Conservation (phyloP, 2,797 vertebrate species). For the Sebastes itinus region DNA sequence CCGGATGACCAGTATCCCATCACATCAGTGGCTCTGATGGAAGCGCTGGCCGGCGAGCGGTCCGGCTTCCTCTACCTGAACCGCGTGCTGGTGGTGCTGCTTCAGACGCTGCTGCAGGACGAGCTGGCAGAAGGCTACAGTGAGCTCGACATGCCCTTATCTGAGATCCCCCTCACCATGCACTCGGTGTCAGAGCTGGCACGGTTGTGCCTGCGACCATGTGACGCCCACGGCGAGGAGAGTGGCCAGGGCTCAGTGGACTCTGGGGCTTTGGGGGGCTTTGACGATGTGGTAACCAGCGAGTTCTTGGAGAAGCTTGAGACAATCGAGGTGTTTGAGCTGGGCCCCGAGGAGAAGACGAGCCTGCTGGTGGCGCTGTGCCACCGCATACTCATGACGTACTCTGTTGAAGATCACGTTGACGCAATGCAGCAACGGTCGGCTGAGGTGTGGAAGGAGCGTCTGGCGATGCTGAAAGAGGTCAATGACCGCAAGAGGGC, state of each 20-base stretch:
- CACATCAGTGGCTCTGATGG: constrained; percentile 90
- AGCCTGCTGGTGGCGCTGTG: constrained; percentile 90
- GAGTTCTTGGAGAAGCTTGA: constrained; percentile 95
- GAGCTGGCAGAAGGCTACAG: constrained; percentile 97
- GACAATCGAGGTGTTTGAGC: constrained; percentile 92
- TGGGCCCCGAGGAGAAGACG: constrained; percentile 92
- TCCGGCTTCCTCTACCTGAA: constrained; percentile 95
- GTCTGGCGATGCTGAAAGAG: constrained; percentile 92
- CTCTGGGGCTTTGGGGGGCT: constrained; percentile 70
- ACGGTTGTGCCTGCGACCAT: constrained; percentile 92
- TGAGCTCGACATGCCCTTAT: constrained; percentile 94
- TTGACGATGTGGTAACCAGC: constrained; percentile 91
- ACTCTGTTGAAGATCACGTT: constrained; percentile 95
- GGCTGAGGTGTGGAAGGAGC: constrained; percentile 94
- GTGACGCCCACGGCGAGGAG: constrained; percentile 89
- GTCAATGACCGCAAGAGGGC: constrained; percentile 94
- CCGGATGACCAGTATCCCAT: constrained; percentile 95
- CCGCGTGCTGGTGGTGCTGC: constrained; percentile 91
- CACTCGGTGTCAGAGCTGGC: constrained; percentile 95
- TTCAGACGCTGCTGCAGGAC: constrained; percentile 96
- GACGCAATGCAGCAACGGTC: constrained; percentile 92
- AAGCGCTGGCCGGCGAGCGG: constrained; percentile 92
- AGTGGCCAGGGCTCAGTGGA: constrained; percentile 83
- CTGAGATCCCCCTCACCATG: constrained; percentile 95
- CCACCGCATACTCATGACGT: constrained; percentile 97